Evolutionary conservation across 2,113 vertebrate species (phyloP).

Genomic region (Xiphias gladius): DNA sequence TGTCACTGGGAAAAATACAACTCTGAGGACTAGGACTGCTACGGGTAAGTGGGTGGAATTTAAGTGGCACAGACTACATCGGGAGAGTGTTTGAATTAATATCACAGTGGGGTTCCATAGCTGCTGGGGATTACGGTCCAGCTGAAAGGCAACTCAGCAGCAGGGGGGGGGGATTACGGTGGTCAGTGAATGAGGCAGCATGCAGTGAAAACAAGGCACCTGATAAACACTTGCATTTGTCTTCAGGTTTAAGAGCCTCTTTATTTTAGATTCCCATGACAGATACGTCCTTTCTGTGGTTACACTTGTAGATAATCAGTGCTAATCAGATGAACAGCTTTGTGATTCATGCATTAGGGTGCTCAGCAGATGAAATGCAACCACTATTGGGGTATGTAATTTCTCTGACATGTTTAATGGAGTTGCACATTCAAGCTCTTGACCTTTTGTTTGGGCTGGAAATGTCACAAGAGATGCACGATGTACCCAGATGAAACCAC

Average conservation of each 20-base stretch:
- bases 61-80: slow-evolving; percentile 42
- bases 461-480: slow-evolving; percentile 26
- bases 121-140: slow-evolving; percentile 73
- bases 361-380: background rate
- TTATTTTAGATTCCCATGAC: slow-evolving; percentile 24
- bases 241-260: slow-evolving; percentile 37
- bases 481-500: background rate
- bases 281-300: slow-evolving; percentile 8
- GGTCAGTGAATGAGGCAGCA: slow-evolving; percentile 73
- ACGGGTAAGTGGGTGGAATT: slow-evolving; percentile 32
- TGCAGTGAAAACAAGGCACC: slow-evolving; percentile 68
- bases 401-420: slow-evolving; percentile 14
- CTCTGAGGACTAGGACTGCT: slow-evolving; percentile 9
- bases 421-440: slow-evolving; percentile 10
- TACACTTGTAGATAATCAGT: slow-evolving; percentile 15
- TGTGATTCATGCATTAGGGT: slow-evolving; percentile 15
- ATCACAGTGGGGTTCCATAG: slow-evolving; percentile 71
- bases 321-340: slow-evolving; percentile 22
- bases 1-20: background rate
- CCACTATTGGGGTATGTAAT: background rate
- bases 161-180: slow-evolving; percentile 74
- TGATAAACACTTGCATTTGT: slow-evolving; percentile 63
- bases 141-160: slow-evolving; percentile 70
- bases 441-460: slow-evolving; percentile 35
- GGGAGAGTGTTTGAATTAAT: slow-evolving; percentile 75